These are phyloP conservation scores for Ormyrus pomaceus DNA, from an alignment of 2,888 invertebrate species.

Conservation along the genomic window DNA sequence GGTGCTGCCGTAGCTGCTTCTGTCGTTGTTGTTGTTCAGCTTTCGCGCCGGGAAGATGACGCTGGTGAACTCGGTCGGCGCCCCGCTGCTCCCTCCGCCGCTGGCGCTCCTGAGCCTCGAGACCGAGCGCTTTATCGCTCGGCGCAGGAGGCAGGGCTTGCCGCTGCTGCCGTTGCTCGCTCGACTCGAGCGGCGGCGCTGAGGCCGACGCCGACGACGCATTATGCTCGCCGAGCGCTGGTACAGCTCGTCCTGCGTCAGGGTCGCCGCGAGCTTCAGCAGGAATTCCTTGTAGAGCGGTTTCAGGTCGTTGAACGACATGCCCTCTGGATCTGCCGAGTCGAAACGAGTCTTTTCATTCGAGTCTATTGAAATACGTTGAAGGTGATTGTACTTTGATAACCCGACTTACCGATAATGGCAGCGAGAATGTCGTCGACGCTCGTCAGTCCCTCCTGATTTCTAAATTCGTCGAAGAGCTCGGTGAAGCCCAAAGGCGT, in stretches of 20 bases:
- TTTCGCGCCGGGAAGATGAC: slow-evolving; percentile 74
- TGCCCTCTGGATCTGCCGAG: slow-evolving; percentile 86
- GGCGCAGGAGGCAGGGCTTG: slow-evolving; percentile 69
- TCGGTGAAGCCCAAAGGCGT: slow-evolving; percentile 92
- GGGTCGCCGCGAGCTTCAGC: slow-evolving; percentile 89
- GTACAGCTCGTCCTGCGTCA: slow-evolving; percentile 94
- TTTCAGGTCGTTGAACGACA: slow-evolving; percentile 94
- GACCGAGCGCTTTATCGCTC: slow-evolving; percentile 73
- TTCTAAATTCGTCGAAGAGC: slow-evolving; percentile 90
- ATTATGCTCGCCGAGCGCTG: slow-evolving; percentile 93
- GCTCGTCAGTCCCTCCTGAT: slow-evolving; percentile 91
- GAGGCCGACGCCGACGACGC: slow-evolving; percentile 79
- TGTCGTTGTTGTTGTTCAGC: slow-evolving; percentile 58
- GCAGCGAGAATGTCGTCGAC: slow-evolving; percentile 92
- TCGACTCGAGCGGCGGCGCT: slow-evolving; percentile 67
- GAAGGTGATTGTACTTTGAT: neutral
- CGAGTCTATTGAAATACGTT: neutral
- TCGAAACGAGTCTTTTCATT: slow-evolving; percentile 11
- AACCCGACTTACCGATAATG: slow-evolving; percentile 79
- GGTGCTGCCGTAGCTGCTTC: slow-evolving; percentile 71
- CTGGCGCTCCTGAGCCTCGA: slow-evolving; percentile 68
- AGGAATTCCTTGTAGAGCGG: slow-evolving; percentile 94
- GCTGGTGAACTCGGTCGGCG: slow-evolving; percentile 75
- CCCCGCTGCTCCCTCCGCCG: slow-evolving; percentile 53
- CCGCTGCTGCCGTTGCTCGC: slow-evolving; percentile 42